These are phyloP conservation scores for Cladorhizidae sp. DNA, from an alignment of 37 sponge, comb jelly and placozoan species.

Conservation along the genomic window DNA sequence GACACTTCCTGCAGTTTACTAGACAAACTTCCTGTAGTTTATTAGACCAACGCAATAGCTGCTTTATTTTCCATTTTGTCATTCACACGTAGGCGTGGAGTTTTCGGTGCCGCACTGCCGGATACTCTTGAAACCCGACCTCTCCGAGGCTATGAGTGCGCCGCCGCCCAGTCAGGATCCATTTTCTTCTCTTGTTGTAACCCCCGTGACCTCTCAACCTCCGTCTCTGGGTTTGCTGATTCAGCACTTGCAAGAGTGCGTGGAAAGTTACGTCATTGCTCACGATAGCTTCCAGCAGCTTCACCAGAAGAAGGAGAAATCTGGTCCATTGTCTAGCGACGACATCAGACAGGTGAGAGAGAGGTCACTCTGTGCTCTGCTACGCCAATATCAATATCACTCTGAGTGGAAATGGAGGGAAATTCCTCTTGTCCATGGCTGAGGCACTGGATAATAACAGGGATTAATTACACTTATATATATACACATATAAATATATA, in stretches of 20 bases:
- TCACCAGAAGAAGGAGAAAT: constrained; percentile 42
- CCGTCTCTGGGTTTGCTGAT: constrained; percentile 70
- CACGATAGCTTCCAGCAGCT: constrained; percentile 48
- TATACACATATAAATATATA: too few relatives aligned
- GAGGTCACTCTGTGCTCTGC: too few relatives aligned
- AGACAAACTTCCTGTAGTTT: too few relatives aligned
- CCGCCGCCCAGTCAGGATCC: not conserved
- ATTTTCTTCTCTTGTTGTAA: not conserved
- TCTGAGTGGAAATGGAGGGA: too few relatives aligned
- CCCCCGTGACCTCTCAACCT: not conserved
- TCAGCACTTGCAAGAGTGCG: constrained; percentile 52
- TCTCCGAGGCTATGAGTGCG: constrained; percentile 11
- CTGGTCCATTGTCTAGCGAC: constrained; percentile 19
- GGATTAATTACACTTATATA: too few relatives aligned
- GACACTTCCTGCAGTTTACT: too few relatives aligned
- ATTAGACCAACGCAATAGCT: not conserved
- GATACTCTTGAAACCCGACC: constrained; percentile 51
- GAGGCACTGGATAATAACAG: too few relatives aligned
- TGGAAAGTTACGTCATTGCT: constrained; percentile 30
- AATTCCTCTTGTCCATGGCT: too few relatives aligned
- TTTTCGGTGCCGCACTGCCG: constrained; percentile 29
- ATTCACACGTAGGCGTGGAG: constrained; percentile 52
- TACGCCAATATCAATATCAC: too few relatives aligned
- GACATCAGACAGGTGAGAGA: constrained; percentile 47
- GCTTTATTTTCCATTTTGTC: not conserved